Base-by-base conservation (phyloP, 2,888 invertebrate genomes). In the Meganola albula region DNA sequence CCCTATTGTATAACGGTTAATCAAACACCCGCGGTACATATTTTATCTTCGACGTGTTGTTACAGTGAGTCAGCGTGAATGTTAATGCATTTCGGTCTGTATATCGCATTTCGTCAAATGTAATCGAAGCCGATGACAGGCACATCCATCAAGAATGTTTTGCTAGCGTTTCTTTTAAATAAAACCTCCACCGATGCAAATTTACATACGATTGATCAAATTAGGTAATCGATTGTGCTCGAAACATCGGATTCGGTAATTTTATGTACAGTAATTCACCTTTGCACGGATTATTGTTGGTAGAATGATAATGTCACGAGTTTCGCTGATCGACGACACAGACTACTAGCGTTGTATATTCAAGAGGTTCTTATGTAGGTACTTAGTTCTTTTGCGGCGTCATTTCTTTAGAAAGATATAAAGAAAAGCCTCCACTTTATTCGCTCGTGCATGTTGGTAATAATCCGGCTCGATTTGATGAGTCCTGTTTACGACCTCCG, bases 81-180 rank as follows among this genome's bases (percentile, higher is more conserved):
- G 70, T 64, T 79, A 82, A 83, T 83, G 78, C 78, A 78, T 80
- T 74, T 62, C 58, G 57, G 58, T 63, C 57, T 42, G 44, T 73
- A 65, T 82, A 84, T 80, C 80, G 71, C 61, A 63, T 77, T 79
- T 75, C 80, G 72, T 72, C 73, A 78, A 71, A 77, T 60, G 67
- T 72, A 66, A 66, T 67, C 68, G 66, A 68, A 63, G 64, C 44
- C 53, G 49, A 41, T 60, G 65, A 53, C 58, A 63, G 55, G 50
- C 47, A 58, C 73, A 82, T 82, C 82, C 71, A 83, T 82, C 83
- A 82, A 40, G 44, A 53, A 60, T 69, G 63, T 70, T 61, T 69
- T 65, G 66, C 62, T 57, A 59, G 56, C 63, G 61, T 53, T 69
- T 64, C 67, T 66, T 65, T 64, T 60, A 65, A 69, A 68, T 59